Base-by-base conservation (phyloP, 2,113 vertebrate species). In the Lepisosteus osseus region DNA sequence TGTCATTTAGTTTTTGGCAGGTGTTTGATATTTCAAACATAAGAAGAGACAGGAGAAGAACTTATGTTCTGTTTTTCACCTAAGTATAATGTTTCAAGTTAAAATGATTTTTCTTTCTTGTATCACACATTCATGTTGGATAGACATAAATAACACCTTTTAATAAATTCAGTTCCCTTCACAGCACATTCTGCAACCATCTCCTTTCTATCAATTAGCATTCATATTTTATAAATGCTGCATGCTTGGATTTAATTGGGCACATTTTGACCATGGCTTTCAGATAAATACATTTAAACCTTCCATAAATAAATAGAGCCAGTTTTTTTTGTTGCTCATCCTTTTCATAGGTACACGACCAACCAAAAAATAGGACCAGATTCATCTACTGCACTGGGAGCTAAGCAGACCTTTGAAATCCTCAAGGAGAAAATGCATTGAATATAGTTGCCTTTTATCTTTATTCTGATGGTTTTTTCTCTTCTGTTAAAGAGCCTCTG, bases 391-490 rank as follows among this genome's bases (percentile, higher is more conserved):
- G 29, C 29, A 29, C 29, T 29, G 29, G 29, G 29, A 29, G 29
- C 29, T 29, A 29, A 29, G 29, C 29, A 29, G 29, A 29, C 29
- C 29, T 29, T 29, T 29, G 44, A 78, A 71, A 67, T 71, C 74
- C 61, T 68, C 15, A 63, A 74, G 57, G 65, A 51, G 61, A 9
- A 62, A 68, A 68, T 55, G 43, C 76, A 74, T 67, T 65, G 78
- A 72, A 87, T 85, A 84, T 84, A 85, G 85, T 88, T 86, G 77
- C 54, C 62, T 75, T 54, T 29, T 77, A 76, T 77, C 73, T 78
- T 76, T 69, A 76, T 79, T 73, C 66, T 67, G 64, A 11, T 42
- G 44, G 17, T 78, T 84, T 74, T 72, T 66, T 78, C 79, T 80
- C 59, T 72, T 17, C 69, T 82, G 14, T 79, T 73, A 70, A 64